Conservation (phyloP, 2,888 invertebrate species). For the Mesorhabditis spiculigera region DNA sequence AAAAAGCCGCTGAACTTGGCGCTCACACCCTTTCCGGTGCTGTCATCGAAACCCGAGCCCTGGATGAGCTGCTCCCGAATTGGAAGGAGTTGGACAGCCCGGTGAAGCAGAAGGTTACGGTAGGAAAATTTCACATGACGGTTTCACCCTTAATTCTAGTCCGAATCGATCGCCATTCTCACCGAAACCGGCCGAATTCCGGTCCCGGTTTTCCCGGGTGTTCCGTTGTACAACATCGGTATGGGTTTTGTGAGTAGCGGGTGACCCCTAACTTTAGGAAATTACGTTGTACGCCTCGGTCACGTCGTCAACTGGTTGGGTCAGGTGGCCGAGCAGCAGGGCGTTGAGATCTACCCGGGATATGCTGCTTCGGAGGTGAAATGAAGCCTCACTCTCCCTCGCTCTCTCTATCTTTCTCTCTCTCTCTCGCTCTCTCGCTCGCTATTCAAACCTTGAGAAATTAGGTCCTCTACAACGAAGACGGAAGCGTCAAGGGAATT, state of each 20-base stretch:
- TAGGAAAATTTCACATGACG: conserved; percentile 10
- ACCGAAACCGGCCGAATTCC: conserved; percentile 77
- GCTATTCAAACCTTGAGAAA: neutral
- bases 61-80: conserved; percentile 88
- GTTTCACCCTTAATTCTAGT: conserved; percentile 46
- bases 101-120: conserved; percentile 80
- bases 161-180: conserved; percentile 82
- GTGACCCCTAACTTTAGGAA: conserved; percentile 63
- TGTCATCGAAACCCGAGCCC: conserved; percentile 72
- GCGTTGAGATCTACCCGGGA: conserved; percentile 91
- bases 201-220: conserved; percentile 82
- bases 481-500: conserved; percentile 70
- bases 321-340: conserved; percentile 89
- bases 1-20: conserved; percentile 86
- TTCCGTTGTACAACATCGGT: conserved; percentile 84
- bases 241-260: neutral
- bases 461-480: conserved; percentile 74
- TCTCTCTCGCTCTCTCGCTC: neutral
- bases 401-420: too few species aligned
- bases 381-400: too few species aligned
- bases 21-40: conserved; percentile 96
- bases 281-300: conserved; percentile 91
- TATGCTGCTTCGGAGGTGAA: conserved; percentile 58
- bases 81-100: conserved; percentile 83
- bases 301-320: conserved; percentile 73